Percentiles rank a stretch among this genome's conserved stretches.
Evolutionary conservation across 2,888 invertebrate species (phyloP).

Genomic region (Apodemia duryi): DNA sequence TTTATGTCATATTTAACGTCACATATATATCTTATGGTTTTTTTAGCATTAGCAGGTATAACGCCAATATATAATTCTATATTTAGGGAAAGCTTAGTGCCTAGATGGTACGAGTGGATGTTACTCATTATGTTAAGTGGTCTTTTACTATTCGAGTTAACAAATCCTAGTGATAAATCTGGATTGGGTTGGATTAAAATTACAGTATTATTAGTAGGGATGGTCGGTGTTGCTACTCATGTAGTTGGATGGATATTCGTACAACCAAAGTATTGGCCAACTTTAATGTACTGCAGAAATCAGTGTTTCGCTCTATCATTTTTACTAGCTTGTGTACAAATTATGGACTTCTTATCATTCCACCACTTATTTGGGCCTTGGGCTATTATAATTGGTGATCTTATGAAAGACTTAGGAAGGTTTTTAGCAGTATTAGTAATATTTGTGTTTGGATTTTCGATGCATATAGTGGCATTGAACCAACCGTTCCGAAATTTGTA

Average conservation of each 20-base stretch:
- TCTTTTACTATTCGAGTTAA: slow-evolving; percentile 95
- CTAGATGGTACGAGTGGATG: slow-evolving; percentile 98
- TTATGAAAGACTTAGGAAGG: slow-evolving; percentile 95
- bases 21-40: slow-evolving; percentile 97
- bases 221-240: slow-evolving; percentile 94
- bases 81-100: slow-evolving; percentile 87
- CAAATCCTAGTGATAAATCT: slow-evolving; percentile 98
- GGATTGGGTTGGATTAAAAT: slow-evolving; percentile 97
- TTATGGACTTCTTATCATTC: slow-evolving; percentile 98
- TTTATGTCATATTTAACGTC: slow-evolving; percentile 99
- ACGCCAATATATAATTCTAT: slow-evolving; percentile 91
- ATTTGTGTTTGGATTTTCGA: slow-evolving; percentile 99
- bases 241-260: slow-evolving; percentile 87
- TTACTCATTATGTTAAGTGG: slow-evolving; percentile 97
- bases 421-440: slow-evolving; percentile 98
- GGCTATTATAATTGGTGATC: slow-evolving; percentile 99
- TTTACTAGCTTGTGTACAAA: slow-evolving; percentile 97
- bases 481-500: slow-evolving; percentile 90
- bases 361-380: slow-evolving; percentile 99
- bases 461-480: slow-evolving; percentile 97
- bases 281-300: slow-evolving; percentile 95
- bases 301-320: slow-evolving; percentile 97
- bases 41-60: slow-evolving; percentile 93
- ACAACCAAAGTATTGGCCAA: slow-evolving; percentile 86
- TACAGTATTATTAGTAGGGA: slow-evolving; percentile 91